These are phyloP conservation scores for Dendroctonus ponderosae DNA, from an alignment of 1,140 invertebrate genomes.

Conservation along the genomic window DNA sequence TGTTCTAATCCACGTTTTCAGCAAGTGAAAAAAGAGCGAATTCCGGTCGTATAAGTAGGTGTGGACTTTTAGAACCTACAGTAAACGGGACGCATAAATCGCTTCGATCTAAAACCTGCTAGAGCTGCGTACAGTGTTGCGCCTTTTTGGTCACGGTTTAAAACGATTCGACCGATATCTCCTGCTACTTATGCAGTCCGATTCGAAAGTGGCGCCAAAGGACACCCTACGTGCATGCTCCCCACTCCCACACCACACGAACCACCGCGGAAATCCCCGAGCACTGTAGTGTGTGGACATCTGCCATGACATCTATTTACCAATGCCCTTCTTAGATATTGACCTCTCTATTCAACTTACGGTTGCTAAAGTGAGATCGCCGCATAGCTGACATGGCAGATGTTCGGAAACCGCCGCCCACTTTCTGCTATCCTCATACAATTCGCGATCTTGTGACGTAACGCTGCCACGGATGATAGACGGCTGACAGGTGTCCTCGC, in stretches of 20 bases:
- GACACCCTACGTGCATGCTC: slow-evolving; percentile 26
- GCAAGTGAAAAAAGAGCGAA: too few species aligned
- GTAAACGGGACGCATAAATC: too few species aligned
- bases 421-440: slow-evolving; percentile 40
- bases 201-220: slow-evolving; percentile 23
- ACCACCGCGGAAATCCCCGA: slow-evolving; percentile 12
- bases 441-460: slow-evolving; percentile 49
- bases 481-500: slow-evolving; percentile 48
- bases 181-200: slow-evolving; percentile 11
- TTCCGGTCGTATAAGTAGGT: too few species aligned
- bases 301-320: not conserved
- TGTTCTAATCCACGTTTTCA: too few species aligned
- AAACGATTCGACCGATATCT: not conserved
- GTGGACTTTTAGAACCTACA: too few species aligned
- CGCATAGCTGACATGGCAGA: not conserved
- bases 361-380: not conserved
- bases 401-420: slow-evolving; percentile 2
- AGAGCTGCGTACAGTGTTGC: too few species aligned
- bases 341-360: not conserved
- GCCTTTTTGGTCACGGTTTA: too few species aligned
- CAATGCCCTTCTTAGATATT: not conserved
- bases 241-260: slow-evolving; percentile 18
- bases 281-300: not conserved
- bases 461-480: slow-evolving; percentile 49
- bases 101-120: too few species aligned